phyloP scores from a whole-genome alignment of 2,797 vertebrate genomes.

The Syngnathus rostellatus region DNA sequence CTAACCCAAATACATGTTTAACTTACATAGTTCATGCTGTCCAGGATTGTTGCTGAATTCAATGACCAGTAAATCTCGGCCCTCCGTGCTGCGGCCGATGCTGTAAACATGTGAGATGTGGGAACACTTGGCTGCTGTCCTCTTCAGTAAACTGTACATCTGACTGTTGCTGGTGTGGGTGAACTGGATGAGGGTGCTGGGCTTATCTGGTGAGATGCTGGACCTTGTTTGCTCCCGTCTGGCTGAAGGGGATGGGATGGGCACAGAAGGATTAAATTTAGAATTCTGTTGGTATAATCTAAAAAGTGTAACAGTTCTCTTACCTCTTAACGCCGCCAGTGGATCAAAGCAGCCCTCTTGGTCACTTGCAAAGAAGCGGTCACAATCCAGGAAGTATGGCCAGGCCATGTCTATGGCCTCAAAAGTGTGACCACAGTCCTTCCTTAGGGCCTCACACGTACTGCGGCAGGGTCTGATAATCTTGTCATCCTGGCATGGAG shows the following conservation, averaged over 20 bases:
- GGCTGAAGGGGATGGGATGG: conserved; percentile 44
- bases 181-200: conserved; percentile 81
- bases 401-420: conserved; percentile 93
- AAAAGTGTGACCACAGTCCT: conserved; percentile 79
- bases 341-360: conserved; percentile 89
- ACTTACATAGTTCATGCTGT: conserved; percentile 86
- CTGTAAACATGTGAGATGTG: conserved; percentile 85
- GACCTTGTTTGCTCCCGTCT: conserved; percentile 63
- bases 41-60: conserved; percentile 90
- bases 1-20: not conserved
- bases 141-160: conserved; percentile 83
- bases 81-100: conserved; percentile 88
- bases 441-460: conserved; percentile 77
- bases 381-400: conserved; percentile 95
- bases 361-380: conserved; percentile 78
- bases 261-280: not conserved
- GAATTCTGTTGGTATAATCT: not conserved
- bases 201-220: conserved; percentile 63
- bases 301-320: conserved; percentile 1
- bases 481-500: conserved; percentile 71
- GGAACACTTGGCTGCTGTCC: conserved; percentile 80
- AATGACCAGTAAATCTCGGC: conserved; percentile 86
- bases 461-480: conserved; percentile 79
- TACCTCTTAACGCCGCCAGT: conserved; percentile 77
- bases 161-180: conserved; percentile 81